These are phyloP conservation scores for Tyto alba DNA, from an alignment of 2,113 vertebrate genomes.

Conservation along the genomic window DNA sequence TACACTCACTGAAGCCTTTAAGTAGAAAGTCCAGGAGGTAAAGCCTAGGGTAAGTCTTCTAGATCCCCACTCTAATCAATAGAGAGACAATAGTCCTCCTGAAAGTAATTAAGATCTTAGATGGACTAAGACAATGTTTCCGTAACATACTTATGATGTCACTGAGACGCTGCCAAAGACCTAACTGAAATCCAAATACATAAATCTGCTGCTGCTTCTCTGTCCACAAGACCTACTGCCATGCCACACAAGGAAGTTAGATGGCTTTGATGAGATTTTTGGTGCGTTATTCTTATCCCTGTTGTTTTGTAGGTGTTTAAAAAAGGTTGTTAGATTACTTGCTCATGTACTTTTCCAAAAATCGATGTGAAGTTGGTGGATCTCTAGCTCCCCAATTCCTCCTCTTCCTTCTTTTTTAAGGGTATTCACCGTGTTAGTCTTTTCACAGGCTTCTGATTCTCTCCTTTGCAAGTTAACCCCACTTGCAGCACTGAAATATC, in stretches of 20 bases:
- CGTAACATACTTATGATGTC: conserved; percentile 3
- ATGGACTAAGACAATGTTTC: conserved; percentile 21
- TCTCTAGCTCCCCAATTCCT: neutral
- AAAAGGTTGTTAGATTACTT: neutral
- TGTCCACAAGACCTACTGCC: neutral
- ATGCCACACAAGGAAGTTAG: neutral
- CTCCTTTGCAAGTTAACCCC: neutral
- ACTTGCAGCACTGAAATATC: neutral
- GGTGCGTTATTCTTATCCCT: neutral
- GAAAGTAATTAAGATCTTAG: conserved; percentile 35
- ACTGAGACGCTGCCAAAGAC: neutral
- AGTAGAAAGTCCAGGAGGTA: neutral
- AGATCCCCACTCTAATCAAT: neutral
- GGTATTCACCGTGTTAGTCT: neutral
- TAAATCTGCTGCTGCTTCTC: neutral
- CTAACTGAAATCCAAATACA: neutral
- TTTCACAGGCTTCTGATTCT: neutral
- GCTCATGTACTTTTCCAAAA: neutral
- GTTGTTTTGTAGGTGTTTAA: neutral
- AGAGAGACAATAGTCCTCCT: conserved; percentile 13
- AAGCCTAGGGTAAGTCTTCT: neutral
- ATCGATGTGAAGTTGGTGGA: neutral
- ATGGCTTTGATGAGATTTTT: neutral
- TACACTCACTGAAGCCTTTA: neutral
- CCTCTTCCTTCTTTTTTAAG: neutral